A percentile compares a stretch with the other conserved stretches of the same genome.
These are phyloP conservation scores for Dasypus novemcinctus DNA, from an alignment of 2,113 vertebrate species.

Conservation along the genomic window DNA sequence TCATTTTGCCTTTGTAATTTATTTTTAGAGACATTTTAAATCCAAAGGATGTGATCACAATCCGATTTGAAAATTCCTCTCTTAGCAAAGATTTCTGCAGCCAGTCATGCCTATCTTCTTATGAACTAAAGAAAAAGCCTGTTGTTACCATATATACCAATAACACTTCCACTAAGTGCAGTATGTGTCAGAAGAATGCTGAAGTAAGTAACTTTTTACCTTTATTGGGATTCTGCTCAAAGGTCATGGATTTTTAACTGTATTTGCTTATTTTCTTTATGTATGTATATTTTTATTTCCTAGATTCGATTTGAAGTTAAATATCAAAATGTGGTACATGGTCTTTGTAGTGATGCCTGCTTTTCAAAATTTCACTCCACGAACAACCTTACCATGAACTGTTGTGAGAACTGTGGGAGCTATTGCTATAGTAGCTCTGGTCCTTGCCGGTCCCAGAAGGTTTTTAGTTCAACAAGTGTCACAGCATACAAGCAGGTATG, in stretches of 20 bases:
- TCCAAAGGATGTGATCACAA: slow-evolving; percentile 91
- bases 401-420: slow-evolving; percentile 90
- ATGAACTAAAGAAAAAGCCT: slow-evolving; percentile 88
- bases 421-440: slow-evolving; percentile 90
- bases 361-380: slow-evolving; percentile 92
- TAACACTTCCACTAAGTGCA: slow-evolving; percentile 89
- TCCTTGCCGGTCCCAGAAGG: slow-evolving; percentile 87
- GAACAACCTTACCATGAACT: slow-evolving; percentile 92
- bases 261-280: neutral
- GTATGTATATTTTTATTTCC: slow-evolving; percentile 17
- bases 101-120: slow-evolving; percentile 90
- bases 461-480: slow-evolving; percentile 90
- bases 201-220: slow-evolving; percentile 83
- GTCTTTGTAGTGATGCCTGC: slow-evolving; percentile 93
- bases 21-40: slow-evolving; percentile 89
- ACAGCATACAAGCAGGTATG: slow-evolving; percentile 90
- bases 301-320: slow-evolving; percentile 95
- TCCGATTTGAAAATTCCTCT: slow-evolving; percentile 88
- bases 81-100: slow-evolving; percentile 94
- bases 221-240: slow-evolving; percentile 37
- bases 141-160: slow-evolving; percentile 82
- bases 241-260: neutral
- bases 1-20: slow-evolving; percentile 68
- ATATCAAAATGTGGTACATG: slow-evolving; percentile 89
- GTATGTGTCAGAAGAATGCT: slow-evolving; percentile 92